A percentile compares a stretch with the other conserved stretches of the same genome.
phyloP scores from a whole-genome alignment of 1,140 invertebrate genomes.

The Aphelenchoides besseyi region DNA sequence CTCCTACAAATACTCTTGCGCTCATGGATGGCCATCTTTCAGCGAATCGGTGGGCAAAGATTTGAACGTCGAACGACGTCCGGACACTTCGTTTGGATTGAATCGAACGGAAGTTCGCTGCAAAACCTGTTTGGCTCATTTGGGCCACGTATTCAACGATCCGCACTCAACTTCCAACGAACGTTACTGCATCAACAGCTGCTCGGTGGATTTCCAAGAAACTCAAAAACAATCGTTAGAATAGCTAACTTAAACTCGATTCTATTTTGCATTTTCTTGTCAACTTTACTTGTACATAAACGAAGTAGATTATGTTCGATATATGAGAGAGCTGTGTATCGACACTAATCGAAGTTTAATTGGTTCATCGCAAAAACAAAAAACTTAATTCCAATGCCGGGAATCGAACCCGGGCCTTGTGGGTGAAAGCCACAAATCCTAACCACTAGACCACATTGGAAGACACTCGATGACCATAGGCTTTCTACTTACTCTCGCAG shows the following conservation, averaged over 20 bases:
- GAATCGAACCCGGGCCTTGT: slow-evolving; percentile 79
- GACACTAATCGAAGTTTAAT: no score
- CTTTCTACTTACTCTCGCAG: no score
- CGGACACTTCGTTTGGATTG: slow-evolving; percentile 63
- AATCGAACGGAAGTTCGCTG: slow-evolving; percentile 67
- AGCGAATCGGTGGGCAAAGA: slow-evolving; percentile 50
- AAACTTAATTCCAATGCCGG: slow-evolving; percentile 72
- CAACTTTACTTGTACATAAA: no score
- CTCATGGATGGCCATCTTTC: slow-evolving; percentile 58
- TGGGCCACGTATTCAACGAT: slow-evolving; percentile 98
- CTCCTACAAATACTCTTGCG: slow-evolving; percentile 42
- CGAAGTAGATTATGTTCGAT: no score
- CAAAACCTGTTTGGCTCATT: slow-evolving; percentile 77
- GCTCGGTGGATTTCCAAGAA: slow-evolving; percentile 14
- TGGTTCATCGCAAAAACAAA: no score
- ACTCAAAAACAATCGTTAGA: no score
- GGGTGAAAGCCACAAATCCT: slow-evolving; percentile 81
- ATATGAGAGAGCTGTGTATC: no score
- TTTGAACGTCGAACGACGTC: slow-evolving; percentile 53
- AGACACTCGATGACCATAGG: no score
- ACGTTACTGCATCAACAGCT: slow-evolving; percentile 85
- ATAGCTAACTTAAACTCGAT: no score
- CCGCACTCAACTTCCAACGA: slow-evolving; percentile 80
- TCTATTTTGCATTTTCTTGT: no score
- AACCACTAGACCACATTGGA: slow-evolving; percentile 67